Percentiles rank a stretch among this genome's conserved stretches.
These are phyloP conservation scores for Rhinichthys klamathensis DNA, from an alignment of 2,113 vertebrate genomes.

Conservation along the genomic window DNA sequence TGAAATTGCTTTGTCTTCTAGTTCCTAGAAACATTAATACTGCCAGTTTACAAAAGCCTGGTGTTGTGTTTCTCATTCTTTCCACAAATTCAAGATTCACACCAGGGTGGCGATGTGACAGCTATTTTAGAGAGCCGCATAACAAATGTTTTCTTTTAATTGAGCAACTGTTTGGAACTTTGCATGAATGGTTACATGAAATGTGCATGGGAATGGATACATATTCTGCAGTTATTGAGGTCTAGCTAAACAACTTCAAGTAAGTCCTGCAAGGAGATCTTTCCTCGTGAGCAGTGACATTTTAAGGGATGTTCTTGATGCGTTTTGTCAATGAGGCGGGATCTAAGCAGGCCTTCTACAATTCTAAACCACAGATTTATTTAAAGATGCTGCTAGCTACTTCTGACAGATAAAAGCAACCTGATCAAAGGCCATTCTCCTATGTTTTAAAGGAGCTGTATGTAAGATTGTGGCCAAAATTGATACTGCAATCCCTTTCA, in stretches of 20 bases:
- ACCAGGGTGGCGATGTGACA: background rate
- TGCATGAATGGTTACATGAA: constrained; percentile 15
- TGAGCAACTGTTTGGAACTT: constrained; percentile 29
- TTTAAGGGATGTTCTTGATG: background rate
- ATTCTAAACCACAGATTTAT: background rate
- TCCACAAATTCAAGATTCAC: background rate
- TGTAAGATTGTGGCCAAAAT: too few relatives aligned
- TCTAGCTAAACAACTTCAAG: background rate
- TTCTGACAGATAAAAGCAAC: background rate
- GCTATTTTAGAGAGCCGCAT: background rate
- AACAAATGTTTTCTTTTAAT: background rate
- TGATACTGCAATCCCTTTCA: too few relatives aligned
- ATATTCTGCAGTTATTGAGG: background rate
- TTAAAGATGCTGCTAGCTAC: background rate
- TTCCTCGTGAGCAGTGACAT: background rate
- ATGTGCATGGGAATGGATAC: constrained; percentile 6
- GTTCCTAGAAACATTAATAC: constrained; percentile 14
- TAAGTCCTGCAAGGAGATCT: background rate
- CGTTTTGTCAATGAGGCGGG: background rate
- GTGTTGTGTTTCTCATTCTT: background rate
- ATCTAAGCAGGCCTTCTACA: background rate
- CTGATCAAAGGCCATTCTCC: background rate
- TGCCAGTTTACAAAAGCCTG: constrained; percentile 1
- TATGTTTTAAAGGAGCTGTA: too few relatives aligned
- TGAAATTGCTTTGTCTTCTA: constrained; percentile 43